Evolutionary conservation across 2,113 vertebrate genomes (phyloP).

Genomic region (Rostratula benghalensis): DNA sequence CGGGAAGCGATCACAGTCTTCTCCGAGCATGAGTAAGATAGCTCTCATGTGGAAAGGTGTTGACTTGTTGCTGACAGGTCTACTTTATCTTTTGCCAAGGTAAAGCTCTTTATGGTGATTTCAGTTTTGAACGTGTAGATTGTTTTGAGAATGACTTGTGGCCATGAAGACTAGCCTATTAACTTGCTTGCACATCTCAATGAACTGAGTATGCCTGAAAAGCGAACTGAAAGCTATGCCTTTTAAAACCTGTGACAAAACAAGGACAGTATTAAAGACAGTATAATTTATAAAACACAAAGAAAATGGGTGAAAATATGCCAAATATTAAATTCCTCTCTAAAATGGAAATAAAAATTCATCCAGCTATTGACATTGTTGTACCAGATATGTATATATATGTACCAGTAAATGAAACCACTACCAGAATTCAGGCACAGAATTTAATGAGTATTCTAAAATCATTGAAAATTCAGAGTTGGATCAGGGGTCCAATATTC

Average conservation of each 20-base stretch:
- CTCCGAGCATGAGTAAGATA: background rate
- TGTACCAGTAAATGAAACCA: background rate
- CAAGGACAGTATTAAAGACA: conserved; percentile 24
- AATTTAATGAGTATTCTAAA: background rate
- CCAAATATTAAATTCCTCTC: background rate
- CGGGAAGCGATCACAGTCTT: background rate
- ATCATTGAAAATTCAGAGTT: conserved; percentile 7
- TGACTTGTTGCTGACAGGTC: background rate
- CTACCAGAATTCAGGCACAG: background rate
- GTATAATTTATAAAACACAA: background rate
- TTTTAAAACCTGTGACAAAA: conserved; percentile 36
- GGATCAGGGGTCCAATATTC: conserved; percentile 12
- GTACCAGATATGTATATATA: background rate
- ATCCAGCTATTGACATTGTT: background rate
- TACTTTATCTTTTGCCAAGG: background rate
- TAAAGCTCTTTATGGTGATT: background rate
- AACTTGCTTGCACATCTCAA: background rate
- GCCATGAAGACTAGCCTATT: background rate
- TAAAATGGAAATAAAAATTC: background rate
- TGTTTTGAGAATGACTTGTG: background rate
- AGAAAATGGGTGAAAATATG: background rate
- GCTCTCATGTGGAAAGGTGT: conserved; percentile 11
- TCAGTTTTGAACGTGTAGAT: background rate
- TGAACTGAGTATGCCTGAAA: background rate
- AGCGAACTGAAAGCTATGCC: background rate